These are phyloP conservation scores for Rhynchonycteris naso DNA, from an alignment of 2,797 vertebrate species.

Conservation along the genomic window DNA sequence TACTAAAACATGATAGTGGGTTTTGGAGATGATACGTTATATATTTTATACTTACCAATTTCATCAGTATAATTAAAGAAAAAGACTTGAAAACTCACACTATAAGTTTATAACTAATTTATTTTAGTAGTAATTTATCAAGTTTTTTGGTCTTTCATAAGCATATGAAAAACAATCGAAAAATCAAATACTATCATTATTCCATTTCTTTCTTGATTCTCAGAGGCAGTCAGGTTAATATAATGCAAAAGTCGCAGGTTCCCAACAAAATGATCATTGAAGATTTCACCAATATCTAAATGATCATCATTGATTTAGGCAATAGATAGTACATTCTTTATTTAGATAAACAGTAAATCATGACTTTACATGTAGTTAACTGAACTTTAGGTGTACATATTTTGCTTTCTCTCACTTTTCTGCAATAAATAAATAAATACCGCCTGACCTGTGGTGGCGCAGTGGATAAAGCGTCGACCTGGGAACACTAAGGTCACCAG, in stretches of 20 bases:
- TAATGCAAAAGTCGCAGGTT: conserved; percentile 39
- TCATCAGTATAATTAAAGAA: conserved; percentile 33
- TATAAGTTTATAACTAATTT: conserved; percentile 58
- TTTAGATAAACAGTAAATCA: conserved; percentile 59
- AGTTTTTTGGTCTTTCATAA: conserved; percentile 57
- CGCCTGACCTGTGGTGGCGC: too few relatives aligned
- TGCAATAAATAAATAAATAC: neutral
- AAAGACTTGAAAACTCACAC: neutral
- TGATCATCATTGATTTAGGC: conserved; percentile 55
- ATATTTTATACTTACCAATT: conserved; percentile 40
- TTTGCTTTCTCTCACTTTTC: neutral
- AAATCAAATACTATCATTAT: conserved; percentile 41
- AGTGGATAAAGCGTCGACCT: too few relatives aligned
- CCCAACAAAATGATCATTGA: conserved; percentile 55
- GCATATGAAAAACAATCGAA: conserved; percentile 41
- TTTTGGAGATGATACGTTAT: conserved; percentile 20
- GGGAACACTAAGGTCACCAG: too few relatives aligned
- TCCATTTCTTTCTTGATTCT: conserved; percentile 39
- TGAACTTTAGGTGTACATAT: conserved; percentile 4
- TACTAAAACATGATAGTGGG: neutral
- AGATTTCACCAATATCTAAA: conserved; percentile 67
- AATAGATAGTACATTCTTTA: conserved; percentile 47
- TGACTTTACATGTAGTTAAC: neutral
- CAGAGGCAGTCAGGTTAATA: conserved; percentile 14
- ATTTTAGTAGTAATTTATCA: conserved; percentile 69